phyloP scores from a whole-genome alignment of 2,888 invertebrate genomes.

The Athripsodes cinereus region DNA sequence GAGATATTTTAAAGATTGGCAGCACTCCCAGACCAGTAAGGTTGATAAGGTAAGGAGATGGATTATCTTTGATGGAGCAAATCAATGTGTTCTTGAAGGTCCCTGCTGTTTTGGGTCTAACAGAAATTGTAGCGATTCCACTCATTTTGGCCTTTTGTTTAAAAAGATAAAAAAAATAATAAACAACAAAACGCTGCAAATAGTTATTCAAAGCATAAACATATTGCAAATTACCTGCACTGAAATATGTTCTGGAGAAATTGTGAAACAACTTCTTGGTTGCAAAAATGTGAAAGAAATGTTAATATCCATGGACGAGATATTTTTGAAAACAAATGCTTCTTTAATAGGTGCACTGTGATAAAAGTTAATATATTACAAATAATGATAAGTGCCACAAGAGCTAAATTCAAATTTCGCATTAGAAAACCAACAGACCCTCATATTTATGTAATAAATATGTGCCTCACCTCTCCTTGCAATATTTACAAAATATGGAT shows the following conservation, averaged over 20 bases:
- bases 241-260: background rate
- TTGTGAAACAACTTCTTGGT: background rate
- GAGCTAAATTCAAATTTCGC: too few species aligned
- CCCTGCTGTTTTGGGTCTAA: slow-evolving; percentile 1
- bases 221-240: background rate
- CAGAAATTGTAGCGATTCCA: slow-evolving; percentile 4
- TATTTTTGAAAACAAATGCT: background rate
- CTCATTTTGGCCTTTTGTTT: background rate
- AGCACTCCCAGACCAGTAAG: slow-evolving; percentile 7
- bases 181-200: too few species aligned
- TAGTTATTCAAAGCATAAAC: too few species aligned
- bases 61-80: slow-evolving; percentile 14
- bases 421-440: too few species aligned
- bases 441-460: too few species aligned
- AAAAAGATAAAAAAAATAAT: background rate
- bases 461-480: background rate
- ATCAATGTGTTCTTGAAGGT: slow-evolving; percentile 4
- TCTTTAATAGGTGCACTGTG: background rate
- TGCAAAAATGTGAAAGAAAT: background rate
- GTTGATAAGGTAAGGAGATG: slow-evolving; percentile 3
- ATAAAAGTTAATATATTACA: too few species aligned
- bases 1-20: slow-evolving; percentile 3
- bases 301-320: background rate
- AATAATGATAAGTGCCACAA: too few species aligned
- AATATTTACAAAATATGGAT: background rate